A percentile compares a stretch with the other conserved stretches of the same genome.
These are phyloP conservation scores for Cichladusa arquata DNA, from an alignment of 2,113 vertebrate species.

Conservation along the genomic window DNA sequence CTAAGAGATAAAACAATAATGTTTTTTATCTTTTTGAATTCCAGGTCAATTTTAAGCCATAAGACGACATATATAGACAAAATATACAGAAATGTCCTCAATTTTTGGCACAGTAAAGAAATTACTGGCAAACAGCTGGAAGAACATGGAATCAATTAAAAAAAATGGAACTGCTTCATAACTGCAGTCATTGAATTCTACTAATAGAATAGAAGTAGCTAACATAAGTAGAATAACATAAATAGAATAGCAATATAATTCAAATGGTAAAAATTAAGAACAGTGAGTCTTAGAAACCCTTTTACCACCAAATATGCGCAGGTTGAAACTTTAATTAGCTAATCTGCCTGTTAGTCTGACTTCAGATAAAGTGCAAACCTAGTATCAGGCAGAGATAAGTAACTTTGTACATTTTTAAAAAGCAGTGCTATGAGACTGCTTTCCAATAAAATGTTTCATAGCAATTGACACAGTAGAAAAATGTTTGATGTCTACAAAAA, in stretches of 20 bases:
- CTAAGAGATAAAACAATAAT: neutral
- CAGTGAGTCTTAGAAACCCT: neutral
- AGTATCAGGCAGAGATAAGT: neutral
- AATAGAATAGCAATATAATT: neutral
- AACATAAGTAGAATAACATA: neutral
- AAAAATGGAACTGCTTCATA: neutral
- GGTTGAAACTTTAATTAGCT: neutral
- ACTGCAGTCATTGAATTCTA: neutral
- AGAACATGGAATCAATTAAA: neutral
- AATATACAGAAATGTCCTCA: neutral
- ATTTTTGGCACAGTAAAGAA: neutral
- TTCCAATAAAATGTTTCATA: neutral
- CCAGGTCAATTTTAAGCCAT: neutral
- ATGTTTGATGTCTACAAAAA: neutral
- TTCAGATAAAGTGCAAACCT: neutral
- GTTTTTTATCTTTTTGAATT: neutral
- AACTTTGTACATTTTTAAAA: neutral
- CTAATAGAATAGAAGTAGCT: neutral
- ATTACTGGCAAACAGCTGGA: neutral
- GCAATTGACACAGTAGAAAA: neutral
- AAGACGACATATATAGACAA: neutral
- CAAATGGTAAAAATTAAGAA: neutral
- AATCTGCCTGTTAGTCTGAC: neutral
- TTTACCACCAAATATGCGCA: rapidly evolving
- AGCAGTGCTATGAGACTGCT: neutral